phyloP scores from a whole-genome alignment of 1,140 invertebrate species.

The Magallana gigas region DNA sequence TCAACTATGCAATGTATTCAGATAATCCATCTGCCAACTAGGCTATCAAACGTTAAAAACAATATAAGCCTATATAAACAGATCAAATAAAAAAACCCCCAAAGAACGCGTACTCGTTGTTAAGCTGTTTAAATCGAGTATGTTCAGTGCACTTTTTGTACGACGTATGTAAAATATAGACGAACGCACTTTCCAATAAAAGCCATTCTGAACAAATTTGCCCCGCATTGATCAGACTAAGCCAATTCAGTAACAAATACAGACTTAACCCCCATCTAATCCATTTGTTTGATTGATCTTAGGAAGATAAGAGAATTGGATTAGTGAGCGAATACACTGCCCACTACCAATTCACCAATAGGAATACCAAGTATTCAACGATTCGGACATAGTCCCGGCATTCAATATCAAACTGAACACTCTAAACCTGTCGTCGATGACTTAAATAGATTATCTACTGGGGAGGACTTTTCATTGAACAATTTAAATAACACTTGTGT shows the following conservation, averaged over 20 bases:
- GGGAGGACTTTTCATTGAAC: background rate
- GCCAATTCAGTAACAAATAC: background rate
- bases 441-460: background rate
- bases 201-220: background rate
- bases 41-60: no score
- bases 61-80: no score
- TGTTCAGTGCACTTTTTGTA: no score
- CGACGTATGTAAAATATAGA: no score
- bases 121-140: no score
- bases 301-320: conserved; percentile 28
- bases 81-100: no score
- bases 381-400: background rate
- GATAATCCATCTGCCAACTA: no score
- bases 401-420: background rate
- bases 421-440: background rate
- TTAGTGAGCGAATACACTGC: conserved; percentile 14
- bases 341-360: background rate
- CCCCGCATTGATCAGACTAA: background rate
- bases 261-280: conserved; percentile 16
- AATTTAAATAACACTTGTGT: conserved; percentile 4
- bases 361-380: background rate
- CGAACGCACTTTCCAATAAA: background rate
- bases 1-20: no score
- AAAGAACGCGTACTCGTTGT: no score
- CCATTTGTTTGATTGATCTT: conserved; percentile 24